Base-by-base conservation (phyloP, 2,888 invertebrate species). In the Scaptomyza caliginosa region DNA sequence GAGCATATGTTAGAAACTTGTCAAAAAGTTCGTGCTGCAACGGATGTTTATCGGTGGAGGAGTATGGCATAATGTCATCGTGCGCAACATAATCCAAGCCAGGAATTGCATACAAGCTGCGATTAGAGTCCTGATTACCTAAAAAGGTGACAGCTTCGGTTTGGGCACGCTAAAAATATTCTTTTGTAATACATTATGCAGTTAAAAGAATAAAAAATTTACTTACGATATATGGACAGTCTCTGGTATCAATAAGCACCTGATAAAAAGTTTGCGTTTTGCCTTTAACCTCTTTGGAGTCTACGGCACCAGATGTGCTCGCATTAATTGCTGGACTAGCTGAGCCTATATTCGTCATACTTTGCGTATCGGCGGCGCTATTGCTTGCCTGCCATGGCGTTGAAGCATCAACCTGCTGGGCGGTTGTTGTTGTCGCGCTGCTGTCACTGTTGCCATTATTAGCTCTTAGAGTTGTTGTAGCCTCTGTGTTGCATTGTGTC, bases 81-180 rank as follows among this genome's bases (percentile, higher is more conserved):
- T 99, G 99, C 0, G 98, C 97, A 8, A 99, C 99, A 91, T 99
- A 99, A 92, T 99, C 99, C 69, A 99, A 92, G 0, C 99, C 99
- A 6, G 98, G 98, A 88, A 99, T 98, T 1, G 98, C 98, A 91
- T 99, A 99, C 28, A 99, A 92, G 88, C 98, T 98, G 59, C 98
- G 94, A 86, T 97, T 97, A 13, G 97, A 97, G 90, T 98, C 98
- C 91, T 98, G 98, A 91, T 97, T 98, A 16, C 98, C 98, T 48
- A 99, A 93, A 92, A 99, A 99, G 0, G 99, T 99, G 1, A 99
- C 99, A 4, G 98, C 97, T 92, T 99, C 98, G 3, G 98, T 97
- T 92, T 98, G 99, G n/a, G 99, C 98, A 86, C 98, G 94, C 98
- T 91, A 45, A 17, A 77, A 75, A 17, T 3, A 13, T 26, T 1